phyloP scores from a whole-genome alignment of 2,888 invertebrate species.

The Meiosimyza decipiens region DNA sequence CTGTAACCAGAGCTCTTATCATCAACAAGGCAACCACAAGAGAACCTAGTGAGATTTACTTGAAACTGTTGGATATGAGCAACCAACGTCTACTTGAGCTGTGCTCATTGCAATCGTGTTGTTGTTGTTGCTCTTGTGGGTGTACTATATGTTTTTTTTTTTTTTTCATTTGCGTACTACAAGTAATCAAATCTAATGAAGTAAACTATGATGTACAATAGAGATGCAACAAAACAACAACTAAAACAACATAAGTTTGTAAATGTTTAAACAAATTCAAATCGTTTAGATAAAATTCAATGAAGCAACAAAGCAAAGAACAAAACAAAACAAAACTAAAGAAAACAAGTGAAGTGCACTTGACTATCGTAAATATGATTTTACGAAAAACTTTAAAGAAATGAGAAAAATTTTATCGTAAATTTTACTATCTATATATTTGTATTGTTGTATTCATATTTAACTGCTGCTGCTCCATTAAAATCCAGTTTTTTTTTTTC shows the following conservation, averaged over 20 bases:
- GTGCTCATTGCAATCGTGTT: neutral
- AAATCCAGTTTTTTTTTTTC: no score
- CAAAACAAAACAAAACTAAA: neutral
- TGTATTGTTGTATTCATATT: no score
- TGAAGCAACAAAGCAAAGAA: neutral
- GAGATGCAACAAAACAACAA: neutral
- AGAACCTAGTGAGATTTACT: neutral
- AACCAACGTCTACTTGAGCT: constrained; percentile 1
- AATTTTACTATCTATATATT: no score
- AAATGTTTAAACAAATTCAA: constrained; percentile 5
- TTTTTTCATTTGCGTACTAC: neutral
- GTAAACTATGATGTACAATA: neutral
- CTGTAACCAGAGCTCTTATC: neutral
- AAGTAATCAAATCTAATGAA: constrained; percentile 11
- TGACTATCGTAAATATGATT: constrained; percentile 4
- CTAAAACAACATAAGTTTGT: neutral
- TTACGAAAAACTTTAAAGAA: neutral
- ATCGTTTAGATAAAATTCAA: neutral
- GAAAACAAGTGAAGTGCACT: constrained; percentile 22
- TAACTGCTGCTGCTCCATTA: no score
- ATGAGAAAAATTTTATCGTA: neutral
- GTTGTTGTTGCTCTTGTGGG: neutral
- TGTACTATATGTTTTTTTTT: neutral
- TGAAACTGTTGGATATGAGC: constrained; percentile 5
- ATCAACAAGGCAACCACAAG: neutral